These are phyloP conservation scores for Anoura caudifer DNA, from an alignment of 2,113 vertebrate genomes.

Conservation along the genomic window DNA sequence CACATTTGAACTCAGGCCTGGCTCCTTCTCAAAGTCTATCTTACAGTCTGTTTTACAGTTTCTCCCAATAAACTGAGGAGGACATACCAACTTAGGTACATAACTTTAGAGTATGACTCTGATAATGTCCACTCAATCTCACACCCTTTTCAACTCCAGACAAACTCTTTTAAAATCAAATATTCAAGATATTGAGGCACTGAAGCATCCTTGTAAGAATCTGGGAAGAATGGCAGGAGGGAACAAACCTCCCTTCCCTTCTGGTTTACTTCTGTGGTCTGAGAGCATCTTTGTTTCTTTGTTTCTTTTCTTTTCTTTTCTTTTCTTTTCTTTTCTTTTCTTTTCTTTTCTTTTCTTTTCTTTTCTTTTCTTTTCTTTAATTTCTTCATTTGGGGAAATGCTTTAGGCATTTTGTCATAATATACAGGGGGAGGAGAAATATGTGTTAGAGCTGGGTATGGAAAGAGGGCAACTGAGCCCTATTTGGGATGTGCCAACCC, in stretches of 20 bases:
- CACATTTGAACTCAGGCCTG: not conserved
- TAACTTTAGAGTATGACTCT: not conserved
- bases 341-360: not conserved
- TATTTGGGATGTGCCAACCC: not conserved
- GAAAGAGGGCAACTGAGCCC: not conserved
- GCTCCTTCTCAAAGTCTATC: not conserved
- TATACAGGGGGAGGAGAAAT: not conserved
- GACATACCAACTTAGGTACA: not conserved
- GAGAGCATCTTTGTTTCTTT: not conserved
- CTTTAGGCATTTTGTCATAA: not conserved
- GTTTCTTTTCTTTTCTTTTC: not conserved
- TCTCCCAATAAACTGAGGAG: not conserved
- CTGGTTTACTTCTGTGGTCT: not conserved
- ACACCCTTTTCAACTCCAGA: not conserved
- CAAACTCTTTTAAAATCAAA: not conserved
- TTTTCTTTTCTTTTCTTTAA: no score
- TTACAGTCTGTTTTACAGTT: no score
- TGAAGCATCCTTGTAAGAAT: not conserved
- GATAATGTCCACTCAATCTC: not conserved
- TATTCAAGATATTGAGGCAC: not conserved
- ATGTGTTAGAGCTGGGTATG: conserved; percentile 44
- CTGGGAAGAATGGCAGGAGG: not conserved
- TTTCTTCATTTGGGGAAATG: not conserved
- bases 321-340: not conserved
- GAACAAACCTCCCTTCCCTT: not conserved